phyloP scores from a whole-genome alignment of 1,140 invertebrate genomes.

The Drosophila murphyi region DNA sequence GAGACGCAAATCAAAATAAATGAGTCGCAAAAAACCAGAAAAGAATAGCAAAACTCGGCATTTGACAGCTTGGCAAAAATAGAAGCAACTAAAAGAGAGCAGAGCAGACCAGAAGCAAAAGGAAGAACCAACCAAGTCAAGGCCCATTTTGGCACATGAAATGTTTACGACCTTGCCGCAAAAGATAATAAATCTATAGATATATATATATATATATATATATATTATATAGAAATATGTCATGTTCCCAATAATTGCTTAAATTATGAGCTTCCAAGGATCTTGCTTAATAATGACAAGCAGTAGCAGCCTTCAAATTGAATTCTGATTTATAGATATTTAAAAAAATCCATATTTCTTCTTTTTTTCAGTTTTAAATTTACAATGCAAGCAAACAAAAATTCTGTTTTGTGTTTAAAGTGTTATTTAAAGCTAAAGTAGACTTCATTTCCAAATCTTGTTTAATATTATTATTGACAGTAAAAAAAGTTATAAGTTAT shows the following conservation, averaged over 20 bases:
- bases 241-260: constrained; percentile 43
- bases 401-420: too few relatives aligned
- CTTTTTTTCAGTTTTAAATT: too few relatives aligned
- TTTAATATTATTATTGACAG: too few relatives aligned
- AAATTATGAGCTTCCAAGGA: constrained; percentile 3
- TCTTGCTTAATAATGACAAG: background rate
- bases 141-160: constrained; percentile 57
- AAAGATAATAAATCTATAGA: constrained; percentile 24
- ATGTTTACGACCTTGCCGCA: constrained; percentile 61
- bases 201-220: constrained; percentile 29
- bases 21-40: background rate
- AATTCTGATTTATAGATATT: background rate
- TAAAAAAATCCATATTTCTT: background rate
- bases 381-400: too few relatives aligned
- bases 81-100: constrained; percentile 13
- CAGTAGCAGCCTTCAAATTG: background rate
- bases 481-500: too few relatives aligned
- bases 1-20: constrained; percentile 35
- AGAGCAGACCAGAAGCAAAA: too few relatives aligned
- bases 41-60: constrained; percentile 29
- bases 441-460: too few relatives aligned
- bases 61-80: constrained; percentile 19
- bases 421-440: too few relatives aligned
- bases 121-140: constrained; percentile 10
- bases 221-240: constrained; percentile 21